Evolutionary conservation across 2,113 vertebrate genomes (phyloP).

Genomic region (Ceuthmochares aereus): DNA sequence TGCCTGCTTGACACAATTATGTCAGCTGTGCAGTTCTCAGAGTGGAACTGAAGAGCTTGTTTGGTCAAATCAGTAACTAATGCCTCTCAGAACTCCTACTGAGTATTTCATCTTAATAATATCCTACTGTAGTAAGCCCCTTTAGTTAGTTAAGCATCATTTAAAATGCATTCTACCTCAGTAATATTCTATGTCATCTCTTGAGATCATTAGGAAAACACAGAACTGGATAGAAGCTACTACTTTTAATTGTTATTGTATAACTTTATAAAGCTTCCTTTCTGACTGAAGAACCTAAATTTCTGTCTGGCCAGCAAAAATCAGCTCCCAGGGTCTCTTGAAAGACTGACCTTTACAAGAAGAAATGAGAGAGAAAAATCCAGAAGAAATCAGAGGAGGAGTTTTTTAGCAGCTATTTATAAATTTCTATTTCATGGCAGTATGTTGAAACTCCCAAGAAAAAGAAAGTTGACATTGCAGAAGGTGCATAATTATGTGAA

Average conservation of each 20-base stretch:
- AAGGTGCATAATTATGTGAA: not conserved
- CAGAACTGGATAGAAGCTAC: not conserved
- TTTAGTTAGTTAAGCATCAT: not conserved
- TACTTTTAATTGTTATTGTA: not conserved
- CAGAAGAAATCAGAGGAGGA: not conserved
- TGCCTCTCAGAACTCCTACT: not conserved
- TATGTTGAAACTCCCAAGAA: not conserved
- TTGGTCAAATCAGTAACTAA: not conserved
- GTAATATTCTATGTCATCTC: not conserved
- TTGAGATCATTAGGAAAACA: not conserved
- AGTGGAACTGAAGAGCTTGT: not conserved
- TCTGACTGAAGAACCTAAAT: not conserved
- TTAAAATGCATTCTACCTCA: not conserved
- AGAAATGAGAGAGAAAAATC: not conserved
- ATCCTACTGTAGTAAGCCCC: not conserved
- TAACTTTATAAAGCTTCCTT: not conserved
- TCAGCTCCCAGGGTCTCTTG: not conserved
- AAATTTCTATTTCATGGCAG: not conserved
- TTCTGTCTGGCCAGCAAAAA: not conserved
- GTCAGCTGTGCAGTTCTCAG: not conserved
- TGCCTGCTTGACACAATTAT: not conserved
- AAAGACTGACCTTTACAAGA: not conserved
- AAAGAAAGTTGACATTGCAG: slow-evolving; percentile 9
- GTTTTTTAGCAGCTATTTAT: not conserved
- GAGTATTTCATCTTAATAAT: not conserved